Conservation (phyloP, 1,140 invertebrate genomes). For the Pseudomyrmex pallidus region DNA sequence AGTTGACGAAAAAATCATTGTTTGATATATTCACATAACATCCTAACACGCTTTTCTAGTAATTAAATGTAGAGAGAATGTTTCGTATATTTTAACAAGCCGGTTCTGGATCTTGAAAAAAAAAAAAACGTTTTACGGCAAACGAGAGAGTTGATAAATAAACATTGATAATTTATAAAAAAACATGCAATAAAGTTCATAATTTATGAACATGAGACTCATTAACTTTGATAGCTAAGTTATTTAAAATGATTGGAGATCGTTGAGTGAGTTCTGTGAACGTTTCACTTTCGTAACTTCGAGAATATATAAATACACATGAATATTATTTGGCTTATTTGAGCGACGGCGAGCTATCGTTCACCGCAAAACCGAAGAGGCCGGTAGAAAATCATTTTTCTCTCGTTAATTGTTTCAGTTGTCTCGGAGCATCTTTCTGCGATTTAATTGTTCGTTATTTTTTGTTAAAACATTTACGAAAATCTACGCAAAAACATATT, state of each 20-base stretch:
- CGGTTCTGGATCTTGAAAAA: too few species aligned
- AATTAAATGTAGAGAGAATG: too few species aligned
- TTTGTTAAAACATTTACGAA: background rate
- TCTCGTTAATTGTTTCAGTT: slow-evolving; percentile 37
- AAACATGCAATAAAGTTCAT: background rate
- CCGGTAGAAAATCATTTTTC: slow-evolving; percentile 49
- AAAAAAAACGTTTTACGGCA: too few species aligned
- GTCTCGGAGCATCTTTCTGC: slow-evolving; percentile 46
- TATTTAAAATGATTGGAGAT: background rate
- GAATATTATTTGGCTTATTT: slow-evolving; percentile 14
- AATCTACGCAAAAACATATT: background rate
- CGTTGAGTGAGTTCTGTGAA: background rate
- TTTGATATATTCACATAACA: too few species aligned
- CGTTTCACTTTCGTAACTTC: background rate
- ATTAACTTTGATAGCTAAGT: background rate
- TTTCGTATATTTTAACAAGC: too few species aligned
- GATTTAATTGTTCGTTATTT: slow-evolving; percentile 63
- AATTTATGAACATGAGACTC: background rate
- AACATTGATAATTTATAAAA: too few species aligned
- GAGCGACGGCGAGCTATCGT: slow-evolving; percentile 71
- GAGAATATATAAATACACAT: slow-evolving; percentile 12
- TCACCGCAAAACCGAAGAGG: background rate
- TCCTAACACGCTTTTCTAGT: too few species aligned
- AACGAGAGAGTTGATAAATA: too few species aligned
- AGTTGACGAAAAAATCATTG: too few species aligned